Evolutionary conservation across 2,113 vertebrate species (phyloP), one percentile per base, ranked within the genome.

Genomic region (Microcebus tavaratra): DNA sequence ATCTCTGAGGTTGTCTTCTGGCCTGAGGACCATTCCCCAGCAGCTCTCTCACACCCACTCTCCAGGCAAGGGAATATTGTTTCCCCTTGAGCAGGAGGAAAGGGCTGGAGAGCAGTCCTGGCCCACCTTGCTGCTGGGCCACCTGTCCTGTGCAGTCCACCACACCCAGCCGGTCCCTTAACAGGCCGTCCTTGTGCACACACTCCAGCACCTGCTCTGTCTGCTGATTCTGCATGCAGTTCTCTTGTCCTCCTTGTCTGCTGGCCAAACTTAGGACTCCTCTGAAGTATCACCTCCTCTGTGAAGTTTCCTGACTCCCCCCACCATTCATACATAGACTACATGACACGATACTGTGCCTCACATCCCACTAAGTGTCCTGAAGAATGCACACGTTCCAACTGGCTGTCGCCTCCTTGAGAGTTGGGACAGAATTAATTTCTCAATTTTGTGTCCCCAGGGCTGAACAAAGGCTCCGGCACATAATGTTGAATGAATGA

Each of bases 121-220:
- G 39, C 9, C 80, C 31, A 29, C 4, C 34, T 53, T 25, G 6
- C 31, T 45, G 17, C 53, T 48, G 34, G 5, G 48, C 27, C 13
- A 23, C 20, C 10, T 85, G 0, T 45, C 65, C 20, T 15, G 4
- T 0, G 8, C 1, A 0, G 12, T 80, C 4, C 9, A 0, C 27
- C 42, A 6, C 9, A 1, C 18, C 9, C 10, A 12, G 10, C 36
- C 8, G 5, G 0, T 29, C 12, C 31, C 14, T 25, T n/a, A 42
- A 8, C 3, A 25, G 21, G 50, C 1, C 8, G 1, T 15, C 80
- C 10, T 61, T 79, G 25, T 42, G n/a, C 1, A 31, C 3, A 10
- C 13, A 4, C 31, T 21, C 10, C 23, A 31, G 39, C 17, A n/a
- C 76, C 29, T 34, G 45, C 36, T 39, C 23, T 48, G 20, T 4